Evolutionary conservation across 1,140 invertebrate species (phyloP).

Genomic region (Apis laboriosa): DNA sequence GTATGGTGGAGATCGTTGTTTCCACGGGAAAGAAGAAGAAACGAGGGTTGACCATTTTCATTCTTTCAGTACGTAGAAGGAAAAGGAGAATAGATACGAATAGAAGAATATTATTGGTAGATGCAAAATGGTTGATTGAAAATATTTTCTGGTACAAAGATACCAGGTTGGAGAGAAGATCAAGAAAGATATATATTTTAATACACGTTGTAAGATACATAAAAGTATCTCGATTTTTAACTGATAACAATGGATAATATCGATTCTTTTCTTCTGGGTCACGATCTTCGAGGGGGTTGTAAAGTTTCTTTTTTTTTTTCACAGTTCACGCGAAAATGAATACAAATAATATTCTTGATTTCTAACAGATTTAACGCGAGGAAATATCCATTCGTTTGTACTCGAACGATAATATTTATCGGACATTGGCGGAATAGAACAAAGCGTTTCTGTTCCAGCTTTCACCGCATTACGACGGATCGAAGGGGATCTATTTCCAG

Average conservation of each 20-base stretch:
- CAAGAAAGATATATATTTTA: not conserved
- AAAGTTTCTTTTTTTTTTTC: not conserved
- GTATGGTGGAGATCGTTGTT: not conserved
- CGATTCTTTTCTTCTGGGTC: too few relatives aligned
- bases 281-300: not conserved
- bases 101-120: not conserved
- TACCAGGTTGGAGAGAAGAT: not conserved
- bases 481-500: not conserved
- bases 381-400: too few relatives aligned
- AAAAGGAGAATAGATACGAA: not conserved
- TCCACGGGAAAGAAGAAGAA: not conserved
- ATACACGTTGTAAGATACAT: conserved; percentile 3
- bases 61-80: too few relatives aligned
- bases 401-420: too few relatives aligned
- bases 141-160: not conserved
- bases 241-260: too few relatives aligned
- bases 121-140: not conserved
- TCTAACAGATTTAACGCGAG: too few relatives aligned
- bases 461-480: conserved; percentile 7
- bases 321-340: too few relatives aligned
- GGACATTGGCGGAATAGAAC: too few relatives aligned
- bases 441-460: too few relatives aligned
- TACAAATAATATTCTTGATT: too few relatives aligned
- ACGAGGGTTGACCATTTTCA: not conserved
- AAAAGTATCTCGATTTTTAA: not conserved